Evolutionary conservation across 2,888 invertebrate species (phyloP), one percentile per base, ranked within the genome.

Genomic region (Trissolcus japonicus): DNA sequence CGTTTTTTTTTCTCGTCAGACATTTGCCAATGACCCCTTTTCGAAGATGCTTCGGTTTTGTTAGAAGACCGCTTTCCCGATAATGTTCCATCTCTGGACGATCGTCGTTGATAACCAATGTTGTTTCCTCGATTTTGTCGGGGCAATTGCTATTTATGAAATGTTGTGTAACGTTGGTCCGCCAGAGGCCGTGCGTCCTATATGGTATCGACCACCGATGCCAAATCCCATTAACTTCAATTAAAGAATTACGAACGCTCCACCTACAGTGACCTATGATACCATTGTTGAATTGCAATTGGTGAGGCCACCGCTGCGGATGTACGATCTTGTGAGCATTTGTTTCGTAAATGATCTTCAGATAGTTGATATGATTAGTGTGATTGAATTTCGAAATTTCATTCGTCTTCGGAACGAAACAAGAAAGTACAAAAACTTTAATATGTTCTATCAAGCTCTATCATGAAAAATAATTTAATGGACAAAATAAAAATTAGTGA

Each of bases 241-340:
- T 73, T 73, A 67, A 73, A 56, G 60, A 66, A 61, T 73, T 66
- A 55, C 66, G 43, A 53, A 57, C 41, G 46, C 29, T n/a, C 63
- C 53, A 56, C 35, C 62, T 72, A 56, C 55, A 9, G 41, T 57
- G 53, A 62, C 63, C 59, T 25, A 54, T 56, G 71, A 62, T 55
- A 57, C 46, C 11, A 14, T 59, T 29, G 59, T 59, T 59, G 59
- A 53, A 53, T 59, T 43, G 57, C 25, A 59, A 59, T 67, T 59
- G 59, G 53, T 59, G 53, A 59, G 59, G 53, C 59, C 59, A 43
- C 11, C 29, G 46, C 13, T 46, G 19, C 25, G 63, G 46, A 21
- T 16, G 54, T 46, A 14, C 43, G 14, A 35, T 66, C 50, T 66
- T 40, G 21, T 19, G 46, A 50, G 21, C 40, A 50, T 17, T 35